Percentiles rank a stretch among this genome's conserved stretches.
Evolutionary conservation across 1,140 invertebrate genomes (phyloP).

Genomic region (Rhyacophila brunnea): DNA sequence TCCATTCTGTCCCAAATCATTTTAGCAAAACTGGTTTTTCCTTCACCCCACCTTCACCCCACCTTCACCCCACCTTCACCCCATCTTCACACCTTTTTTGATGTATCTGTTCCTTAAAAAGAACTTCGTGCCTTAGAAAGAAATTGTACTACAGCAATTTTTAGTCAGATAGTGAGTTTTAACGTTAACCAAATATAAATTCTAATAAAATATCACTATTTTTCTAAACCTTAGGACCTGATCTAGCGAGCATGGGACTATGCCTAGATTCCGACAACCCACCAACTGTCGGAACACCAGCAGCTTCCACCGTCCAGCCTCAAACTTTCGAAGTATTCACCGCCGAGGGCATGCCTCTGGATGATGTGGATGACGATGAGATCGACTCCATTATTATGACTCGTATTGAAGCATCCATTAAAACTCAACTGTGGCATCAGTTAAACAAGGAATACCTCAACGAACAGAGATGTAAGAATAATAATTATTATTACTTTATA

Average conservation of each 20-base stretch:
- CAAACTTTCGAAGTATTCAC: constrained; percentile 39
- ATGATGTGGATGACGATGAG: constrained; percentile 85
- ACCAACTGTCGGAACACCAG: neutral
- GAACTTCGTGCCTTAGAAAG: no score
- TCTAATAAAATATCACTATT: neutral
- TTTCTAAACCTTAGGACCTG: constrained; percentile 20
- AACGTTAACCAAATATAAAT: neutral
- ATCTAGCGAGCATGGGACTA: constrained; percentile 31
- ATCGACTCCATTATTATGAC: constrained; percentile 85
- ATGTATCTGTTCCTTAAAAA: no score
- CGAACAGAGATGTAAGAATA: constrained; percentile 73
- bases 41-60: no score
- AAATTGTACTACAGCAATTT: no score
- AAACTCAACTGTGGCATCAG: constrained; percentile 80
- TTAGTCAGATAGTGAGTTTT: no score
- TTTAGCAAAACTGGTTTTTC: no score
- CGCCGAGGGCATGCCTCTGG: constrained; percentile 71
- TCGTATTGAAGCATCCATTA: constrained; percentile 73
- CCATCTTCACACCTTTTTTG: no score
- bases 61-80: no score
- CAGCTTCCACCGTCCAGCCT: constrained; percentile 28
- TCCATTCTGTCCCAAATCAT: no score
- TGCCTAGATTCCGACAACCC: neutral
- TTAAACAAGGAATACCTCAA: constrained; percentile 82
- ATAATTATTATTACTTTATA: no score